Conservation (phyloP, 2,797 vertebrate genomes). For the Brachyalestes nurse region DNA sequence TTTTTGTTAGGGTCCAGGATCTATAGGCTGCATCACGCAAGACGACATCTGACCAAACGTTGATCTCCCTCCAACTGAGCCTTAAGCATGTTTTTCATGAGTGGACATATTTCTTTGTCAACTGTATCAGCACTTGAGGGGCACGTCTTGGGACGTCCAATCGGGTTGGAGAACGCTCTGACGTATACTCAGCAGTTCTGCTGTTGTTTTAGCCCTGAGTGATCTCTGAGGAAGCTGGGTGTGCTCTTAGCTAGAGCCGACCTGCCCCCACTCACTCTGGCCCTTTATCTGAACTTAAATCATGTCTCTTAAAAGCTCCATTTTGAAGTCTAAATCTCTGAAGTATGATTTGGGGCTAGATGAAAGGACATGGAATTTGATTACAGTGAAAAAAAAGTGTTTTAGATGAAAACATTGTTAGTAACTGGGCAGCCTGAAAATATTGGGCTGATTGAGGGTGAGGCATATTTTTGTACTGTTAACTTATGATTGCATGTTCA, state of each 20-base stretch:
- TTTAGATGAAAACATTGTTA: no score
- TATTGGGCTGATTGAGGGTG: no score
- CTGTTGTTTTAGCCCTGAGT: constrained; percentile 31
- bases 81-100: neutral
- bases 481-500: no score
- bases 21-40: neutral
- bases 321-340: neutral
- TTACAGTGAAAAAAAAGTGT: no score
- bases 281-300: neutral
- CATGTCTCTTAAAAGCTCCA: neutral
- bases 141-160: constrained; percentile 7
- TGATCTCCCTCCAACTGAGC: neutral
- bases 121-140: constrained; percentile 9
- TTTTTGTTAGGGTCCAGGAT: neutral
- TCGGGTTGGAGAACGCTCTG: constrained; percentile 33
- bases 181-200: constrained; percentile 27
- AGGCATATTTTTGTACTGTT: no score
- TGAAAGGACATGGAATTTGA: neutral
- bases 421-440: no score
- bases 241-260: constrained; percentile 2
- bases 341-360: neutral
- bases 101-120: constrained; percentile 15
- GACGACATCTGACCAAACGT: neutral
- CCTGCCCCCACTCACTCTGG: neutral
- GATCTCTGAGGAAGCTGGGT: constrained; percentile 14